Evolutionary conservation across 1,140 invertebrate genomes (phyloP), one percentile per base, ranked within the genome.

Genomic region (Microplitis mediator): DNA sequence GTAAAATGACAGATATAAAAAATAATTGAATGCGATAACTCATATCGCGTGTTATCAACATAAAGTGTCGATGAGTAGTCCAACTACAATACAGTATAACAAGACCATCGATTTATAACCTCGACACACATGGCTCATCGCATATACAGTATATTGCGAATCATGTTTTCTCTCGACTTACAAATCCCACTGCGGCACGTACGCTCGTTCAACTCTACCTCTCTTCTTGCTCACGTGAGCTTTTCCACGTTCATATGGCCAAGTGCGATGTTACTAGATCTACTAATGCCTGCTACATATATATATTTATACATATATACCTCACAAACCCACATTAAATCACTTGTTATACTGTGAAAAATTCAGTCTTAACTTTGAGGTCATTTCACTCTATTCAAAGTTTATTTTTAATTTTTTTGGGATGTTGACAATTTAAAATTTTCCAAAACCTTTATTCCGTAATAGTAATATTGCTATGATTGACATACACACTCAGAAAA

Each of bases 181-280:
- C 71, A 72, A 72, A 67, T 72, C 71, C 71, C 58, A 61, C 35
- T 65, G 64, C 64, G 71, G 63, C 71, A 72, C 71, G 64, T 72
- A 67, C 51, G 39, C 35, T 50, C 51, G 52, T 66, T 71, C 69
- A 54, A 16, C 69, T 66, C 56, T 51, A 70, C 58, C 54, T 58
- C 34, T 13, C 14, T 5, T 16, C 23, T 58, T 39, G 36, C 63
- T 60, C 71, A 67, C 63, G 64, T 56, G 64, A 72, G 71, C 64
- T 69, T 69, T 69, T 69, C 9, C 32, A n/a, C 35, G 16, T 34
- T 50, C 16, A 54, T 56, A 50, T 54, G 64, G 51, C 39, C 23
- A 23, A 16, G 64, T 52, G 64, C 8, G 16, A 5, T 65, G 36
- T 11, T 63, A 63, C 35, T 35, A 45, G 14, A n/a, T 23, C 4